These are phyloP conservation scores for Agelas oroides DNA, from an alignment of 37 sponge, comb jelly and placozoan genomes.

Conservation along the genomic window DNA sequence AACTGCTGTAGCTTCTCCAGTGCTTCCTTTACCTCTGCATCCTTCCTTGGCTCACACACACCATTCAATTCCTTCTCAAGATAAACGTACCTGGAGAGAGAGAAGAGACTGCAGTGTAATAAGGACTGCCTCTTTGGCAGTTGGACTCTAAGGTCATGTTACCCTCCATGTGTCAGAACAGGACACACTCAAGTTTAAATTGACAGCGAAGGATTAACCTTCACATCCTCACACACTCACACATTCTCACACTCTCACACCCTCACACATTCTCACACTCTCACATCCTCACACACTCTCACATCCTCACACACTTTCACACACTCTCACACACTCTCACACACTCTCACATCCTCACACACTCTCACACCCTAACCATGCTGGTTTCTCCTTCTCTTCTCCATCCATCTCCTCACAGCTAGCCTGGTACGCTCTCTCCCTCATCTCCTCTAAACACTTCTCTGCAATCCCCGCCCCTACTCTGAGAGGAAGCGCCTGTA, in stretches of 20 bases:
- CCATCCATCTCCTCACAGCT: slow-evolving; percentile 16
- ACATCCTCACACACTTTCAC: too few species aligned
- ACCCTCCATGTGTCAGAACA: too few species aligned
- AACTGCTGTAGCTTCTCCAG: slow-evolving; percentile 32
- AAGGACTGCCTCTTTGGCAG: too few species aligned
- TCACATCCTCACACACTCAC: neutral
- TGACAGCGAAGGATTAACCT: too few species aligned
- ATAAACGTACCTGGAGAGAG: slow-evolving; percentile 31
- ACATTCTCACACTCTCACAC: too few species aligned
- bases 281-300: too few species aligned
- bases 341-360: too few species aligned
- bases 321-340: too few species aligned
- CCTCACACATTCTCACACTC: too few species aligned
- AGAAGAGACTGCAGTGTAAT: too few species aligned
- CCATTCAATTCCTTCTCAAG: slow-evolving; percentile 15
- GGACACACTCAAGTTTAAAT: too few species aligned
- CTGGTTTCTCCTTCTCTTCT: slow-evolving; percentile 26
- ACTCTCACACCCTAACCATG: slow-evolving; percentile 19
- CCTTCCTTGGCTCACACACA: neutral
- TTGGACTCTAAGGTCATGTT: too few species aligned
- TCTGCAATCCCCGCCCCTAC: neutral
- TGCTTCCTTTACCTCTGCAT: neutral
- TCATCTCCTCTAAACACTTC: slow-evolving; percentile 41
- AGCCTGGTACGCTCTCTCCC: neutral
- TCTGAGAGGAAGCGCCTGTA: slow-evolving; percentile 3